Percentiles rank a stretch among this genome's conserved stretches.
Conservation (phyloP, 2,113 vertebrate species). For the Sorex araneus region DNA sequence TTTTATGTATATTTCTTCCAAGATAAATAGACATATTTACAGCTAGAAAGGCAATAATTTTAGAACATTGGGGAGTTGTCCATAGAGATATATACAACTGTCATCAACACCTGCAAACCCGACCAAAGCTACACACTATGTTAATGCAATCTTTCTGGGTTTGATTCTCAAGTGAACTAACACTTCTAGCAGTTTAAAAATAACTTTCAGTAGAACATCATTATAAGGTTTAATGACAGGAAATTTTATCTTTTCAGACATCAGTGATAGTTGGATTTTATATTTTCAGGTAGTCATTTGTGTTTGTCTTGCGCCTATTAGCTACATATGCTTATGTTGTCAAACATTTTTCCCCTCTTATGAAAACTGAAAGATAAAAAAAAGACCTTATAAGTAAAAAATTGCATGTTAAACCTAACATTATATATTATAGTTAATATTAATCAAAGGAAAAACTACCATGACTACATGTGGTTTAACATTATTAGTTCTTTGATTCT, state of each 20-base stretch:
- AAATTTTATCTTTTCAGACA: neutral
- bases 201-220: neutral
- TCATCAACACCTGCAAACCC: neutral
- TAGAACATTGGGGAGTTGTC: no score
- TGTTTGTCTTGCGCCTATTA: neutral
- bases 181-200: neutral
- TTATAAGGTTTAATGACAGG: neutral
- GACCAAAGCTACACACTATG: neutral
- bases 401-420: neutral
- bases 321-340: constrained; percentile 7
- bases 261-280: neutral
- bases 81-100: neutral
- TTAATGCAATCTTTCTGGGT: neutral
- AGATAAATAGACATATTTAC: no score
- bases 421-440: no score
- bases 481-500: neutral
- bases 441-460: no score
- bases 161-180: neutral
- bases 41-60: no score
- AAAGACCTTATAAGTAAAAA: neutral
- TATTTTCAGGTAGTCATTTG: neutral
- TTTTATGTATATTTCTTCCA: no score
- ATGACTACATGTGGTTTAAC: neutral
- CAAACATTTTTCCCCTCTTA: neutral
- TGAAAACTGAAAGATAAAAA: neutral